Evolutionary conservation across 2,888 invertebrate genomes (phyloP).

Genomic region (Drosophila suboccidentalis): DNA sequence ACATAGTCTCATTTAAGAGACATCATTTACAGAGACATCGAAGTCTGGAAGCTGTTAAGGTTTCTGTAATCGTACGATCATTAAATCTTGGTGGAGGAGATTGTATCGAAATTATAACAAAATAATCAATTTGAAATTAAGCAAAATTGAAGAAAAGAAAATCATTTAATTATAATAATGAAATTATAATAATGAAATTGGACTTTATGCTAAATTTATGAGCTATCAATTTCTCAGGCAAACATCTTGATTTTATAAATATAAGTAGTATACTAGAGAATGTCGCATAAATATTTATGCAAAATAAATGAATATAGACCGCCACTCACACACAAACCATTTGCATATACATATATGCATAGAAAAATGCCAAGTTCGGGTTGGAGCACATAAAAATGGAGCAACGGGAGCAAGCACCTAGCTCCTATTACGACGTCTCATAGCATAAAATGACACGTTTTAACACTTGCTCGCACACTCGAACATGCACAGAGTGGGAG

Average conservation of each 20-base stretch:
- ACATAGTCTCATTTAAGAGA: too few relatives aligned
- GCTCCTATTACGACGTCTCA: constrained; percentile 59
- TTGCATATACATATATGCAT: constrained; percentile 66
- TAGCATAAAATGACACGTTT: constrained; percentile 78
- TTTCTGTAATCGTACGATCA: too few relatives aligned
- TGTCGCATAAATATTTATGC: constrained; percentile 70
- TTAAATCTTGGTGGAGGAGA: too few relatives aligned
- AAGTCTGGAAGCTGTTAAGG: too few relatives aligned
- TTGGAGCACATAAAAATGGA: constrained; percentile 41
- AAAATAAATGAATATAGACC: constrained; percentile 49
- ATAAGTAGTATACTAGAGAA: constrained; percentile 1
- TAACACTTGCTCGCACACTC: constrained; percentile 60
- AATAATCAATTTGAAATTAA: background rate
- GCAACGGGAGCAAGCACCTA: constrained; percentile 22
- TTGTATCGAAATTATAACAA: too few relatives aligned
- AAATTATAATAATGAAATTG: background rate
- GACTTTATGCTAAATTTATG: background rate
- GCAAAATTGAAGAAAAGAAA: background rate
- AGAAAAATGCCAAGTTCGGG: constrained; percentile 36
- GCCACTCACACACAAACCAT: constrained; percentile 30
- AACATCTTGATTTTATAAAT: background rate
- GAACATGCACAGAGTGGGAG: background rate
- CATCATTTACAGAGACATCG: too few relatives aligned
- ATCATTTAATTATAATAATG: background rate
- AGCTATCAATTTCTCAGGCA: background rate